These are phyloP conservation scores for Nephrotoma flavescens DNA, from an alignment of 2,888 invertebrate species.

Conservation along the genomic window DNA sequence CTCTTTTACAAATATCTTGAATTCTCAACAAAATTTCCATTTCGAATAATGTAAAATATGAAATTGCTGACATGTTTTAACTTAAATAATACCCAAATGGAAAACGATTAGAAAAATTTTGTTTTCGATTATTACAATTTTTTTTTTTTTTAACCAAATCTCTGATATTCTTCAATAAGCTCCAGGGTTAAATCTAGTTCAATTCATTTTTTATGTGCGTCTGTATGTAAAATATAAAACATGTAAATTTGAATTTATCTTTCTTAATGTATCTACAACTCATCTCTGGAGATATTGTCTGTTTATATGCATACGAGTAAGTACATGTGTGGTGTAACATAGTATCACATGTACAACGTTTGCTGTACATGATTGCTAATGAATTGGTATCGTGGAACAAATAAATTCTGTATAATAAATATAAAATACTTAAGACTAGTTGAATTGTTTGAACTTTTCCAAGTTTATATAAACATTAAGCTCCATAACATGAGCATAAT, in stretches of 20 bases:
- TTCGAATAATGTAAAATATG: background rate
- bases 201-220: background rate
- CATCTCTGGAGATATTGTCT: background rate
- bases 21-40: too few species aligned
- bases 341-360: background rate
- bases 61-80: background rate
- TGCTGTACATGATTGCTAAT: background rate
- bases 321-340: background rate
- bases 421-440: background rate
- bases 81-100: background rate
- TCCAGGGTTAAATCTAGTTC: background rate
- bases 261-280: background rate
- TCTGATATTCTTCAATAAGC: background rate
- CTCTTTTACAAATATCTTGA: too few species aligned
- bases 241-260: background rate
- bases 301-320: background rate
- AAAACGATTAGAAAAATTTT: background rate
- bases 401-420: background rate
- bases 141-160: background rate
- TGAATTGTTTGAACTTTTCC: background rate
- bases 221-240: background rate
- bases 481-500: background rate
- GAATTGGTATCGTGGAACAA: background rate
- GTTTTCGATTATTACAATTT: background rate
- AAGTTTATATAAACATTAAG: background rate